Percentiles rank a stretch among this genome's conserved stretches.
phyloP scores from a whole-genome alignment of 2,888 invertebrate species.

The Lycia hirtaria region DNA sequence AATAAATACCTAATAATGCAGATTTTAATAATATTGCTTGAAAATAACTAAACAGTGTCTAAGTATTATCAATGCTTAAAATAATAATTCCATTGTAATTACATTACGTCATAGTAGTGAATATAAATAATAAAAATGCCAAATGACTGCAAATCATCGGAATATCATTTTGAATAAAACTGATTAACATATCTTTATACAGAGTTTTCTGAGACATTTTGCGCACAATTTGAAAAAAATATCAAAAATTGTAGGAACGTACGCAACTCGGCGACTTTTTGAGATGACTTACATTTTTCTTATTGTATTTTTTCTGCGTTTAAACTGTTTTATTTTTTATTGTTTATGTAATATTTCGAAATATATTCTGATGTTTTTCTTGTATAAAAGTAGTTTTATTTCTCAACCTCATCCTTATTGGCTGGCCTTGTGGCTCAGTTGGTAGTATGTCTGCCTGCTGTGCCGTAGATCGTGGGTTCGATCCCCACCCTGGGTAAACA shows the following conservation, averaged over 20 bases:
- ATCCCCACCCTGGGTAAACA: too few species aligned
- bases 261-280: slow-evolving; percentile 5
- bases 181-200: slow-evolving; percentile 68
- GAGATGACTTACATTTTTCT: slow-evolving; percentile 29
- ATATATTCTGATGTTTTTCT: slow-evolving; percentile 82
- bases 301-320: slow-evolving; percentile 32
- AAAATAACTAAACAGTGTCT: slow-evolving; percentile 6
- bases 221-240: slow-evolving; percentile 64
- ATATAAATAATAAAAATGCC: slow-evolving; percentile 35
- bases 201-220: slow-evolving; percentile 64
- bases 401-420: slow-evolving; percentile 8
- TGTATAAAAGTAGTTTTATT: slow-evolving; percentile 69
- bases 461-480: too few species aligned
- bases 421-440: too few species aligned
- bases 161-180: slow-evolving; percentile 65
- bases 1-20: neutral
- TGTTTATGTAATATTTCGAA: slow-evolving; percentile 78
- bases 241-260: slow-evolving; percentile 42
- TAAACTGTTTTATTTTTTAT: slow-evolving; percentile 55
- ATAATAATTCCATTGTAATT: slow-evolving; percentile 3
- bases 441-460: too few species aligned
- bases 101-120: slow-evolving; percentile 21
- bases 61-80: slow-evolving; percentile 1
- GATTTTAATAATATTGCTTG: slow-evolving; percentile 13
- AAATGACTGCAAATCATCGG: slow-evolving; percentile 56